These are phyloP conservation scores for Ophioninae sp. DNA, from an alignment of 2,888 invertebrate species.

Conservation along the genomic window DNA sequence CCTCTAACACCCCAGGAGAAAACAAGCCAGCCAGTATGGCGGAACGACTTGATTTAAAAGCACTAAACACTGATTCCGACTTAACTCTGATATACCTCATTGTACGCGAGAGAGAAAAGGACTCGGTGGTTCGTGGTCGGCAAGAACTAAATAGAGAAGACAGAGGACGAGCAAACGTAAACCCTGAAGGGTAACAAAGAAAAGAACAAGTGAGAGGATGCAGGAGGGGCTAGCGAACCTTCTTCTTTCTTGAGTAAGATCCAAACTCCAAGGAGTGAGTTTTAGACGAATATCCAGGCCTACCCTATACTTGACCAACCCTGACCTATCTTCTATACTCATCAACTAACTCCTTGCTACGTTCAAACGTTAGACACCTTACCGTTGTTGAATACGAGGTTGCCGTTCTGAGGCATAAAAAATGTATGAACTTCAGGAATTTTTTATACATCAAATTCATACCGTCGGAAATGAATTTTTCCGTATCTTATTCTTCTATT, in stretches of 20 bases:
- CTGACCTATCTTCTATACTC: conserved; percentile 7
- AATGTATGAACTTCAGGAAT: no score
- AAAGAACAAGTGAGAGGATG: conserved; percentile 7
- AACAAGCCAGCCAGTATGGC: conserved; percentile 43
- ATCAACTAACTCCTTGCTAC: background rate
- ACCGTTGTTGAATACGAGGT: conserved; percentile 17
- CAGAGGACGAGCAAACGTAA: conserved; percentile 1
- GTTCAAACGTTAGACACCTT: conserved; percentile 24
- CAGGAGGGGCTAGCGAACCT: conserved; percentile 5
- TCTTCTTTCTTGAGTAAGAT: conserved; percentile 28
- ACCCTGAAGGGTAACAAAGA: background rate
- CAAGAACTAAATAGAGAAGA: conserved; percentile 38
- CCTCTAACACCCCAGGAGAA: conserved; percentile 50
- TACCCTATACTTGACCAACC: conserved; percentile 16
- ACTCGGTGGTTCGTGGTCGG: conserved; percentile 53
- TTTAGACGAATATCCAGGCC: conserved; percentile 36
- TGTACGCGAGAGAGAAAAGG: conserved; percentile 55
- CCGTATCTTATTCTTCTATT: no score
- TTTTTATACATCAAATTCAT: no score
- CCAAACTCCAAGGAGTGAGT: conserved; percentile 47
- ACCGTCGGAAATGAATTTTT: no score
- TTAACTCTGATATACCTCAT: conserved; percentile 74
- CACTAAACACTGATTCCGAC: conserved; percentile 77
- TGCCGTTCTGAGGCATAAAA: no score
- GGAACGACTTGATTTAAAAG: conserved; percentile 73